These are phyloP conservation scores for Lepidocyrtoides sp. DNA, from an alignment of 2,888 invertebrate genomes.

Conservation along the genomic window DNA sequence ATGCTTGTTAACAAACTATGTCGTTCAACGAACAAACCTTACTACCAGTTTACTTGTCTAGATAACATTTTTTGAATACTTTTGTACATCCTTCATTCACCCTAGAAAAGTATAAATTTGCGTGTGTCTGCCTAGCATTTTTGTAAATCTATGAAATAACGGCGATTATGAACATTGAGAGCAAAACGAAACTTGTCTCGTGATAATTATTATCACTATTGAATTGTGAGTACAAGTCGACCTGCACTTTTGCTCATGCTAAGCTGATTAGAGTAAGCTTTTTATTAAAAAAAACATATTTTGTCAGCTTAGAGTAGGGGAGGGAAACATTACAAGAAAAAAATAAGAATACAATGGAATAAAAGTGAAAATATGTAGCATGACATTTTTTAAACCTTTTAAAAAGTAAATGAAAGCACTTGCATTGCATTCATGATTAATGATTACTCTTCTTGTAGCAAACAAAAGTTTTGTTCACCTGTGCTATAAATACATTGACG, in stretches of 20 bases:
- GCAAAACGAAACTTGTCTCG: not conserved
- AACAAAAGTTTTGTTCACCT: too few relatives aligned
- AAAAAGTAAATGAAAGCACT: conserved; percentile 18
- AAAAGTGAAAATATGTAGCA: conserved; percentile 57
- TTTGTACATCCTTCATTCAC: not conserved
- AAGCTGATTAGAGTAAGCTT: too few relatives aligned
- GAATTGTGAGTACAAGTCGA: too few relatives aligned
- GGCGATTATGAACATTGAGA: not conserved
- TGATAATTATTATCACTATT: too few relatives aligned
- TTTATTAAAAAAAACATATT: too few relatives aligned
- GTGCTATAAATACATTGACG: too few relatives aligned
- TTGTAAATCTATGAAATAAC: not conserved
- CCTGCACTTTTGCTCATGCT: too few relatives aligned
- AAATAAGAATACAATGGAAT: conserved; percentile 55
- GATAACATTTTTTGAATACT: not conserved
- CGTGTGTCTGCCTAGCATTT: conserved; percentile 30
- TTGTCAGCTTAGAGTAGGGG: not conserved
- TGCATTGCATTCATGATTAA: too few relatives aligned
- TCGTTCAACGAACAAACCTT: not conserved
- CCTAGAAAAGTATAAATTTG: not conserved
- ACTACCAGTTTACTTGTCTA: not conserved
- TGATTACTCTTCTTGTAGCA: too few relatives aligned
- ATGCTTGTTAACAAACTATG: not conserved
- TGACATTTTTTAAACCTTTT: too few relatives aligned
- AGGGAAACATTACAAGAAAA: not conserved